phyloP scores from a whole-genome alignment of 92 coral and sea anemone genomes.

The Hydrozoanthus gracilis region DNA sequence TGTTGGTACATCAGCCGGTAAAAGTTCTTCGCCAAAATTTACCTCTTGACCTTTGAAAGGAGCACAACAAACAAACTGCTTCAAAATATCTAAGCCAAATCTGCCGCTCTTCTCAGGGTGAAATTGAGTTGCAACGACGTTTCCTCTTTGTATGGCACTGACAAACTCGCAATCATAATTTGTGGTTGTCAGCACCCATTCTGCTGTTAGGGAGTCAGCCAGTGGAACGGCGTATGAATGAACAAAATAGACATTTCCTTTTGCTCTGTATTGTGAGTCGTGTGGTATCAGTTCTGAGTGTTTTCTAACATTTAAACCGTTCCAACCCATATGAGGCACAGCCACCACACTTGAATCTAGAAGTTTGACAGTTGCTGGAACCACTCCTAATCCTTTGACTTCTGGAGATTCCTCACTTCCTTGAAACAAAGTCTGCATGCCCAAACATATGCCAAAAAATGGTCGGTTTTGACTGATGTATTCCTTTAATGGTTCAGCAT shows the following conservation, averaged over 20 bases:
- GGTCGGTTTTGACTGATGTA: conserved; percentile 60
- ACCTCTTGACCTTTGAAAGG: conserved; percentile 2
- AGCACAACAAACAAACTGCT: conserved; percentile 40
- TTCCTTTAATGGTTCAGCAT: conserved; percentile 54
- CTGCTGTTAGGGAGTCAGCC: not conserved
- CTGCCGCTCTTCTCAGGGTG: conserved; percentile 71
- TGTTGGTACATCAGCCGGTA: conserved; percentile 33
- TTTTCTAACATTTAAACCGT: conserved; percentile 57
- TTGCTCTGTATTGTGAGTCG: conserved; percentile 28
- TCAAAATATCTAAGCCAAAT: conserved; percentile 51
- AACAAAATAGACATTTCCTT: conserved; percentile 64
- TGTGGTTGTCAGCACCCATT: conserved; percentile 65
- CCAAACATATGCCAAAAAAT: conserved; percentile 63
- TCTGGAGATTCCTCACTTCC: conserved; percentile 67
- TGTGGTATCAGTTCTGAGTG: conserved; percentile 40
- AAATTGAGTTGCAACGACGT: conserved; percentile 61
- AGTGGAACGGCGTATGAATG: conserved; percentile 59
- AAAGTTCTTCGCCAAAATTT: conserved; percentile 4
- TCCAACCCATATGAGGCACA: conserved; percentile 75
- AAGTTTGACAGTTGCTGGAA: conserved; percentile 57
- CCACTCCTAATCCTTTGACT: conserved; percentile 48
- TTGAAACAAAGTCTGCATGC: conserved; percentile 60
- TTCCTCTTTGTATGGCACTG: conserved; percentile 57
- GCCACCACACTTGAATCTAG: conserved; percentile 50
- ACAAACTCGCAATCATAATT: conserved; percentile 64